A percentile compares a stretch with the other conserved stretches of the same genome.
phyloP scores from a whole-genome alignment of 2,113 vertebrate species.

The Apus apus region DNA sequence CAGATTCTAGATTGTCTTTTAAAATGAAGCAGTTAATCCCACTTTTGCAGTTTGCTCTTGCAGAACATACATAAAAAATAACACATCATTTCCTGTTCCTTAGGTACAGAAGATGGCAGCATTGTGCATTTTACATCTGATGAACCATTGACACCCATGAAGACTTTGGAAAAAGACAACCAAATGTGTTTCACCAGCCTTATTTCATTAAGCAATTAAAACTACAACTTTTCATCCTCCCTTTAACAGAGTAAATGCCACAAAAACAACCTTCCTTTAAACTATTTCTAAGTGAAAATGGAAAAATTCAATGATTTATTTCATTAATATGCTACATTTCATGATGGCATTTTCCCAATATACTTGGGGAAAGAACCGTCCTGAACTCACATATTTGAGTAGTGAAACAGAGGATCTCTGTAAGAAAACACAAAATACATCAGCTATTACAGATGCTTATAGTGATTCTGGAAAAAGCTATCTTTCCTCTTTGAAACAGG shows the following conservation, averaged over 20 bases:
- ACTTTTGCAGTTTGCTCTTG: background rate
- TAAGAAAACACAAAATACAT: background rate
- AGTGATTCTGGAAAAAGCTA: background rate
- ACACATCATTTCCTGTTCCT: background rate
- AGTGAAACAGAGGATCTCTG: background rate
- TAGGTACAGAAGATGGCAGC: conserved; percentile 57
- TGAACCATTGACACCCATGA: background rate
- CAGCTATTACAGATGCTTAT: background rate
- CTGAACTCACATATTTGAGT: background rate
- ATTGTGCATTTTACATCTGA: conserved; percentile 25
- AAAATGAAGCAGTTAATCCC: background rate
- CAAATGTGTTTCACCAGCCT: background rate
- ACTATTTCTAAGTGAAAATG: background rate
- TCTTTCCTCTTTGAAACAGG: background rate
- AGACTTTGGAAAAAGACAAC: background rate
- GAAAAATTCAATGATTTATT: background rate
- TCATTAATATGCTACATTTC: background rate
- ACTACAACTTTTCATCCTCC: background rate
- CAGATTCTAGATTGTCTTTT: background rate
- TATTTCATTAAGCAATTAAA: background rate
- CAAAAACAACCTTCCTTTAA: background rate
- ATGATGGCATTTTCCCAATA: background rate
- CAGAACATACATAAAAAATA: background rate
- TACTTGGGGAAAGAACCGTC: background rate
- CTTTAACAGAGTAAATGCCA: background rate